These are phyloP conservation scores for Leptonema lineaticorne DNA, from an alignment of 1,140 invertebrate species.

Conservation along the genomic window DNA sequence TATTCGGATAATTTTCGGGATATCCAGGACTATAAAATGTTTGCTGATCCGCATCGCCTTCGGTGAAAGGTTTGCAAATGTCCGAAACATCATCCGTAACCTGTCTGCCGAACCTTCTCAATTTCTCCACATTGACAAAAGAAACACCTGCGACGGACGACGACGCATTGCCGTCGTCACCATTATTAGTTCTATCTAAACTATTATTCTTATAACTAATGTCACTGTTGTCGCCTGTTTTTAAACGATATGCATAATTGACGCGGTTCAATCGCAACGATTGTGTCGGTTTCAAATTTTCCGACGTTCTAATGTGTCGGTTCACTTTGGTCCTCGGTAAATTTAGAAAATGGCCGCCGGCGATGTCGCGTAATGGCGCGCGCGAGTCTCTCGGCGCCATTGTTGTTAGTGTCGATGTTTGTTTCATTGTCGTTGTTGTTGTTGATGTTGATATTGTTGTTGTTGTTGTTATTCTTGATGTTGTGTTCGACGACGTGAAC, in stretches of 20 bases:
- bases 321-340: not conserved
- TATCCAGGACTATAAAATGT: conserved; percentile 77
- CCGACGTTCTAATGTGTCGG: not conserved
- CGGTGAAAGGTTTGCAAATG: conserved; percentile 58
- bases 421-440: not conserved
- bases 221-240: not conserved
- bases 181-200: not conserved
- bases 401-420: not conserved
- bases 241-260: conserved; percentile 24
- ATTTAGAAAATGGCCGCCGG: not conserved
- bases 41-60: conserved; percentile 57
- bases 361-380: too few species aligned
- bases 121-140: not conserved
- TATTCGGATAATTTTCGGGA: conserved; percentile 70
- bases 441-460: too few species aligned
- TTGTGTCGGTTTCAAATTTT: too few species aligned
- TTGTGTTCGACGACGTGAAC: conserved; percentile 4
- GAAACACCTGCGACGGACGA: not conserved
- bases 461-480: too few species aligned
- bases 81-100: conserved; percentile 29
- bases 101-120: conserved; percentile 29
- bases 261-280: not conserved
- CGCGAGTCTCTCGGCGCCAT: too few species aligned
- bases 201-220: not conserved
- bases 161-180: not conserved